phyloP scores from a whole-genome alignment of 2,888 invertebrate genomes.

The Microctonus aethiopoides region DNA sequence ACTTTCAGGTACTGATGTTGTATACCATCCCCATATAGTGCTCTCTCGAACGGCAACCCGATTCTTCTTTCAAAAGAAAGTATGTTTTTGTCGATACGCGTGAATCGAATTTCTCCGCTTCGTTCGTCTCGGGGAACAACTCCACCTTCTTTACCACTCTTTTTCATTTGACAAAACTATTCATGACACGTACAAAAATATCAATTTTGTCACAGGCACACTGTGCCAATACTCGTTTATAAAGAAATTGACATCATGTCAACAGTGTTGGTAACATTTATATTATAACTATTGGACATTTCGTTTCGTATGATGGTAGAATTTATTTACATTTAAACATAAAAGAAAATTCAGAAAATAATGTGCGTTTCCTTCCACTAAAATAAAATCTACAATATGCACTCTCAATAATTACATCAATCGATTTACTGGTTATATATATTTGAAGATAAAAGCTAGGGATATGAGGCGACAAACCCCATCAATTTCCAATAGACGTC shows the following conservation, averaged over 20 bases:
- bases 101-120: slow-evolving; percentile 40
- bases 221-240: background rate
- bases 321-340: background rate
- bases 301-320: background rate
- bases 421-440: background rate
- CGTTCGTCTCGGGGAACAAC: slow-evolving; percentile 29
- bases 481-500: background rate
- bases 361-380: background rate
- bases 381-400: slow-evolving; percentile 2
- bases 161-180: slow-evolving; percentile 12
- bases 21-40: slow-evolving; percentile 5
- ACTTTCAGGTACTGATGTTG: slow-evolving; percentile 50
- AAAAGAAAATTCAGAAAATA: no score
- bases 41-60: slow-evolving; percentile 38
- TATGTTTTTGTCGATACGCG: slow-evolving; percentile 37
- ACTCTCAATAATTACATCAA: slow-evolving; percentile 11
- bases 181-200: slow-evolving; percentile 28
- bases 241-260: slow-evolving; percentile 13
- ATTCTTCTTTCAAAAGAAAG: slow-evolving; percentile 35
- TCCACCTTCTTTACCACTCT: background rate
- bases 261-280: background rate
- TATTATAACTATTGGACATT: background rate
- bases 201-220: slow-evolving; percentile 18
- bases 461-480: background rate
- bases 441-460: background rate